These are phyloP conservation scores for Amblyornis subalaris DNA, from an alignment of 2,113 vertebrate species.

Conservation along the genomic window DNA sequence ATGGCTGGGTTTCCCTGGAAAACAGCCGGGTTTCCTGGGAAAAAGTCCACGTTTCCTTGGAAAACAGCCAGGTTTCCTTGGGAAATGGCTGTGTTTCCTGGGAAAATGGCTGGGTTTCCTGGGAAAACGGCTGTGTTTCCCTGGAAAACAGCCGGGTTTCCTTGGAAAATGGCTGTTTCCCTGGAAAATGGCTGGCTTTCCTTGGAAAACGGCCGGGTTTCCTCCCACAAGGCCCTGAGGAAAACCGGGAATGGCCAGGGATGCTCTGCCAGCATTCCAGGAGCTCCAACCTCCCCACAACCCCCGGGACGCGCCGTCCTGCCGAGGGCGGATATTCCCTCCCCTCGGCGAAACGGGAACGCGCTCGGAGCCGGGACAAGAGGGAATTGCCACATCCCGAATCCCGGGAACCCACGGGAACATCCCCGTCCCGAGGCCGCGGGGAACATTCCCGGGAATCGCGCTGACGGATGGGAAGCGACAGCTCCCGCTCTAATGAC, in stretches of 20 bases:
- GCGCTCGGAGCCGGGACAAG: background rate
- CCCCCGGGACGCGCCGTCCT: background rate
- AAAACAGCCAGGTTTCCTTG: too few relatives aligned
- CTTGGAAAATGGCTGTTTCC: background rate
- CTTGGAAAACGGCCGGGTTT: too few relatives aligned
- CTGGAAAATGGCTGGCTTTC: rapidly evolving
- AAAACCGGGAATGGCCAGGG: background rate
- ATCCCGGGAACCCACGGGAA: rapidly evolving
- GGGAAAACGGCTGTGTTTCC: rapidly evolving
- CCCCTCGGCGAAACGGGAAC: background rate
- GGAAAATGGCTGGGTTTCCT: rapidly evolving
- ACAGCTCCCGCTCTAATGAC: constrained; percentile 63
- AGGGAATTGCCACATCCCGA: background rate
- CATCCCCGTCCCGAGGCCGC: rapidly evolving
- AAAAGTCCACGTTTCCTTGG: too few relatives aligned
- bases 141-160: rapidly evolving
- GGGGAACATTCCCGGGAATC: background rate
- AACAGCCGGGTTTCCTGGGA: too few relatives aligned
- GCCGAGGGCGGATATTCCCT: rapidly evolving
- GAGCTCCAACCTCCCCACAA: too few relatives aligned
- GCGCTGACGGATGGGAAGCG: constrained; percentile 17
- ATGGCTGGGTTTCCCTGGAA: too few relatives aligned
- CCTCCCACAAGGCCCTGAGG: background rate
- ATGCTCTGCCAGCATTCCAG: rapidly evolving
- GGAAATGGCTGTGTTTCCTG: too few relatives aligned